phyloP scores from a whole-genome alignment of 2,888 invertebrate genomes.

The Tetropium fuscum region DNA sequence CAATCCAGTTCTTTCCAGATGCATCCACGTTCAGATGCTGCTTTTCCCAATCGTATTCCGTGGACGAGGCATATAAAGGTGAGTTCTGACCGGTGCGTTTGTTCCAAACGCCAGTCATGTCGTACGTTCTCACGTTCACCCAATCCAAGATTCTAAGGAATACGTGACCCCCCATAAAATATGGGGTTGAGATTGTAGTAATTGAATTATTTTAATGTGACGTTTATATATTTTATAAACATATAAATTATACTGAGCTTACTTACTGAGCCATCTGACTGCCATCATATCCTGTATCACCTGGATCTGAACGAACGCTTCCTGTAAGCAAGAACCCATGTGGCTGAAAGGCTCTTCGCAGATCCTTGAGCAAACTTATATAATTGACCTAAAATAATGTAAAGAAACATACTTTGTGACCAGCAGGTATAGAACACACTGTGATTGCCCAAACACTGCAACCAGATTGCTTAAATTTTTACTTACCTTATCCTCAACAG shows the following conservation, averaged over 20 bases:
- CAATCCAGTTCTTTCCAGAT: conserved; percentile 68
- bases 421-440: no score
- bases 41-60: conserved; percentile 55
- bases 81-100: conserved; percentile 73
- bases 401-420: no score
- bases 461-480: no score
- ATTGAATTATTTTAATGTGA: no score
- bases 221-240: no score
- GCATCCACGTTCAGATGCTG: conserved; percentile 58
- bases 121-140: conserved; percentile 67
- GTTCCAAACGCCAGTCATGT: conserved; percentile 78
- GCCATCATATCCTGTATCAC: conserved; percentile 46
- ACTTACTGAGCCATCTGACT: conserved; percentile 47
- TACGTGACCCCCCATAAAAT: no score
- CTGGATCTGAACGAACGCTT: conserved; percentile 41
- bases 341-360: conserved; percentile 38
- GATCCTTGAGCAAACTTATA: conserved; percentile 36
- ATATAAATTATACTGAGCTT: background rate
- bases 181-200: no score
- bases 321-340: conserved; percentile 44
- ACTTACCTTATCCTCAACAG: conserved; percentile 42
- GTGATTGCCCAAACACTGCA: no score
- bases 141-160: conserved; percentile 51
- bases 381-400: conserved; percentile 39
- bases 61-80: conserved; percentile 69